Percentiles rank a stretch among this genome's conserved stretches.
phyloP scores from a whole-genome alignment of 1,140 invertebrate genomes.

The Papilio helenus region DNA sequence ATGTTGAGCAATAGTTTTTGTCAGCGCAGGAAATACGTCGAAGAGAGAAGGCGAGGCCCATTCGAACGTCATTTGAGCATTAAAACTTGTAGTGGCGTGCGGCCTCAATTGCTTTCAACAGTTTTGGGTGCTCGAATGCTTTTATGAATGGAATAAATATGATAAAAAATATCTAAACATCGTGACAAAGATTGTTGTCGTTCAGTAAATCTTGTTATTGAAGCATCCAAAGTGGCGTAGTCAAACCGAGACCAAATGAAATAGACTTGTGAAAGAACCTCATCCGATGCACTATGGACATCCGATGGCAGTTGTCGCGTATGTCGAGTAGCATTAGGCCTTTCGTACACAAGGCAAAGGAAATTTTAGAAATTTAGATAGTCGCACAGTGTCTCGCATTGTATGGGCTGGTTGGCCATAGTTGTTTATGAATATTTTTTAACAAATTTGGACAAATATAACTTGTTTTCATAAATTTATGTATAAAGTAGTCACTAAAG shows the following conservation, averaged over 20 bases:
- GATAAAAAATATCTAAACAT: neutral
- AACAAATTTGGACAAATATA: no score
- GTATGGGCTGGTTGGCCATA: no score
- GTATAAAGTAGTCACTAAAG: no score
- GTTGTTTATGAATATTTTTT: no score
- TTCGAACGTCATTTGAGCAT: constrained; percentile 52
- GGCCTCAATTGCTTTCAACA: constrained; percentile 16
- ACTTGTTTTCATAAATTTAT: no score
- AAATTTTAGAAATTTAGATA: no score
- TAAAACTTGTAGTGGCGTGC: constrained; percentile 42
- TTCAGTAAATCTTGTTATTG: neutral
- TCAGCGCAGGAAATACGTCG: constrained; percentile 57
- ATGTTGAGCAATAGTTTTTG: constrained; percentile 32
- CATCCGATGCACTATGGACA: neutral
- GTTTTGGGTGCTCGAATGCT: constrained; percentile 15
- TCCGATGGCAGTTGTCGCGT: no score
- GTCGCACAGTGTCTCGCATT: no score
- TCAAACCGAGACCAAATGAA: neutral
- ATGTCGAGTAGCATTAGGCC: no score
- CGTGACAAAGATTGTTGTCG: neutral
- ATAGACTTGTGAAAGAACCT: neutral
- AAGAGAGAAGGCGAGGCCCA: constrained; percentile 25
- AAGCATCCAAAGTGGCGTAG: neutral
- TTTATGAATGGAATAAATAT: neutral
- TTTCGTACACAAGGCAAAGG: no score